Conservation (phyloP, 2,888 invertebrate genomes). For the Ectropis crepuscularia region DNA sequence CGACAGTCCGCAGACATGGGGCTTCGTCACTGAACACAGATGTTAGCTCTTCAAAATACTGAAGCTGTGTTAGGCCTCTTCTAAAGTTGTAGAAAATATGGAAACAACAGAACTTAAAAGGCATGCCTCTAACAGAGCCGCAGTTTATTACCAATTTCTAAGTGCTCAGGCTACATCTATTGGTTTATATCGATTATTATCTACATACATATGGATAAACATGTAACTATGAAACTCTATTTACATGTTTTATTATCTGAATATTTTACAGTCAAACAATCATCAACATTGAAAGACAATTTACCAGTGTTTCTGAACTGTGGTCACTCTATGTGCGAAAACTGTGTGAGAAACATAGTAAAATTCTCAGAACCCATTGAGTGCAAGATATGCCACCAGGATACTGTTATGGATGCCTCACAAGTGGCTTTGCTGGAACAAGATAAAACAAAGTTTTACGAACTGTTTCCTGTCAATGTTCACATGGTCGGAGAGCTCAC, state of each 20-base stretch:
- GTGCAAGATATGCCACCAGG: conserved; percentile 77
- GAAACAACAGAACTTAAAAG: no score
- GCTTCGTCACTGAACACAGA: no score
- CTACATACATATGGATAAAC: no score
- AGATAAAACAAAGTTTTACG: conserved; percentile 56
- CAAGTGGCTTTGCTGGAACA: conserved; percentile 50
- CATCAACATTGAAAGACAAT: conserved; percentile 55
- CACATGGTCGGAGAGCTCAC: conserved; percentile 71
- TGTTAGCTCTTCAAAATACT: no score
- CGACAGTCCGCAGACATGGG: no score
- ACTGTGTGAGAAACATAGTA: conserved; percentile 78
- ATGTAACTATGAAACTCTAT: neutral
- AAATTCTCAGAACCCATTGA: conserved; percentile 71
- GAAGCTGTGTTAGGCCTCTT: no score
- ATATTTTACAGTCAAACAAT: conserved; percentile 45
- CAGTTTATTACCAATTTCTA: no score
- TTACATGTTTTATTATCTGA: neutral
- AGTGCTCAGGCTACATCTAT: no score
- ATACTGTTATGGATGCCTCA: conserved; percentile 54
- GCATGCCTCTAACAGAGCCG: no score
- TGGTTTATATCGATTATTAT: no score
- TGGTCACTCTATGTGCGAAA: conserved; percentile 88
- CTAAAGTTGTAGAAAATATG: no score
- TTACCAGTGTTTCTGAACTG: conserved; percentile 87
- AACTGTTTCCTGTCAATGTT: conserved; percentile 69